These are phyloP conservation scores for Epinephelus malabaricus DNA, from an alignment of 2,797 vertebrate genomes.

Conservation along the genomic window DNA sequence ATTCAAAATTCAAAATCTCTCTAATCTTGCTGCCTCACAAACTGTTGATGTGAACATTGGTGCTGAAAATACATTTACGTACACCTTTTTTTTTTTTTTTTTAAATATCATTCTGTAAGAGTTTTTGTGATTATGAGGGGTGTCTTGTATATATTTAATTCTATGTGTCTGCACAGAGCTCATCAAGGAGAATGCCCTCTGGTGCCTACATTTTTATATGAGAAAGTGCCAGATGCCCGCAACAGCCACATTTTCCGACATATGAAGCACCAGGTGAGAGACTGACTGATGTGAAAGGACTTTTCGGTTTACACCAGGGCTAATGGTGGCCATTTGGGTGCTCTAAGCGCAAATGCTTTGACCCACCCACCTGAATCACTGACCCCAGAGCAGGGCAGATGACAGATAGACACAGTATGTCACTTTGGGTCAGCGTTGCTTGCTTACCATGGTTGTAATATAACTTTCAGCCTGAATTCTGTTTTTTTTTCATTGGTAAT, in stretches of 20 bases:
- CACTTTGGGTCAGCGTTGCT: too few relatives aligned
- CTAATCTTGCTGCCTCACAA: not conserved
- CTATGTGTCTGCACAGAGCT: slow-evolving; percentile 26
- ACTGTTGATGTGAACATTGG: slow-evolving; percentile 11
- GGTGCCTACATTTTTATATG: slow-evolving; percentile 22
- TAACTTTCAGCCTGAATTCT: too few relatives aligned
- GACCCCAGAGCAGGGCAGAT: too few relatives aligned
- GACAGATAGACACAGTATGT: too few relatives aligned
- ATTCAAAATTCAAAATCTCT: not conserved
- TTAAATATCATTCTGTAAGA: not conserved
- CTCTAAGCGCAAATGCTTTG: too few relatives aligned
- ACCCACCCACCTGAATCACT: too few relatives aligned
- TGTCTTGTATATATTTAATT: not conserved
- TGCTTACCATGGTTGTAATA: too few relatives aligned
- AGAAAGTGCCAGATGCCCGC: slow-evolving; percentile 83
- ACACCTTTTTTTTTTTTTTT: not conserved
- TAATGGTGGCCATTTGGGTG: too few relatives aligned
- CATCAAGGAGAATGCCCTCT: slow-evolving; percentile 5
- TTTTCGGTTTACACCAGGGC: not conserved
- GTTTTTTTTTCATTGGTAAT: too few relatives aligned
- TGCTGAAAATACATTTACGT: not conserved
- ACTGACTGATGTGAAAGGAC: not conserved
- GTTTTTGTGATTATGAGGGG: not conserved
- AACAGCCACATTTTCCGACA: slow-evolving; percentile 82
- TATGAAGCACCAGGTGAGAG: slow-evolving; percentile 76